These are phyloP conservation scores for Rapana venosa DNA, from an alignment of 2,888 invertebrate genomes.

Conservation along the genomic window DNA sequence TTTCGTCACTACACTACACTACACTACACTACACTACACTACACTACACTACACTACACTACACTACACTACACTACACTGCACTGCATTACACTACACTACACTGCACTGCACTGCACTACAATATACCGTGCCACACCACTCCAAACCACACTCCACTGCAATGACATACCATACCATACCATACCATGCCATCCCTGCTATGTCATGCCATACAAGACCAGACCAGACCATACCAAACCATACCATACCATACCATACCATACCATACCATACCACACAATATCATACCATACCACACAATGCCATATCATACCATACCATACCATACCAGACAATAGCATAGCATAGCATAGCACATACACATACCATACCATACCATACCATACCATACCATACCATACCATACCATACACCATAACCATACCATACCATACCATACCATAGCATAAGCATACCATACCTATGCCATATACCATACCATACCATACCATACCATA, in stretches of 20 bases:
- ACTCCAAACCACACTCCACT: too few species aligned
- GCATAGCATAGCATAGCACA: too few species aligned
- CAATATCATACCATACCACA: neutral
- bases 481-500: too few species aligned
- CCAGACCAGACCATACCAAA: neutral
- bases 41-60: neutral
- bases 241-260: conserved; percentile 4
- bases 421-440: conserved; percentile 1
- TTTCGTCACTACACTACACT: too few species aligned
- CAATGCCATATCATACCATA: too few species aligned
- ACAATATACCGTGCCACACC: too few species aligned
- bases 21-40: too few species aligned
- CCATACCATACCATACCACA: conserved; percentile 4
- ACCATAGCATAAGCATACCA: neutral
- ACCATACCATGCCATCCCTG: too few species aligned
- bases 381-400: neutral
- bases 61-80: neutral
- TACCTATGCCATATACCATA: neutral
- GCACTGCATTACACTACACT: neutral
- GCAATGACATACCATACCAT: too few species aligned
- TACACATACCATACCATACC: conserved; percentile 10
- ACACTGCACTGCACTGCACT: neutral
- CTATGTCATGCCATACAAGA: too few species aligned
- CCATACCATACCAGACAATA: neutral
- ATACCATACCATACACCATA: neutral